Evolutionary conservation across 2,888 invertebrate species (phyloP).

Genomic region (Alviniconcha strummeri): DNA sequence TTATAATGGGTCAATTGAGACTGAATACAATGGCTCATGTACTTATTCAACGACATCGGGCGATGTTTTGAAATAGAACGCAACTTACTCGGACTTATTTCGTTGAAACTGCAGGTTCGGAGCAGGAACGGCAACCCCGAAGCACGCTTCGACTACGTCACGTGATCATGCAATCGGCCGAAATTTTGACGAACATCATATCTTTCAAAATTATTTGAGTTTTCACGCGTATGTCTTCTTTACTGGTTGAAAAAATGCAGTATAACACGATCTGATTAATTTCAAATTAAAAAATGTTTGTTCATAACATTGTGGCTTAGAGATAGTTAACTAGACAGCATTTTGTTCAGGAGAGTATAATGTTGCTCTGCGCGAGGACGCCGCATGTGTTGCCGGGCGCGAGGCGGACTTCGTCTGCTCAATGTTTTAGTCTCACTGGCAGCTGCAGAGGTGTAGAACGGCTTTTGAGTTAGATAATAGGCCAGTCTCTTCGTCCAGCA

Average conservation of each 20-base stretch:
- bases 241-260: too few species aligned
- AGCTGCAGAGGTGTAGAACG: too few species aligned
- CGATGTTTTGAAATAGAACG: background rate
- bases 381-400: background rate
- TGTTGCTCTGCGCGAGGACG: conserved; percentile 21
- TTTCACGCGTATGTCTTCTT: too few species aligned
- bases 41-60: background rate
- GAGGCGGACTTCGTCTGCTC: too few species aligned
- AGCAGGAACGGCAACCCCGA: conserved; percentile 32
- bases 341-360: conserved; percentile 24
- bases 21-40: conserved; percentile 11
- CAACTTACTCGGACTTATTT: background rate
- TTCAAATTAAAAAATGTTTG: background rate
- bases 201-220: too few species aligned
- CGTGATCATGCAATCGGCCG: conserved; percentile 11
- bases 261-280: too few species aligned
- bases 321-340: conserved; percentile 24
- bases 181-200: too few species aligned
- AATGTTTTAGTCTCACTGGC: too few species aligned
- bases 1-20: background rate
- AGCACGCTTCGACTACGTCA: conserved; percentile 1
- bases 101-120: background rate
- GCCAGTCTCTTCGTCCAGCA: too few species aligned
- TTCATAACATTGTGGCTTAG: conserved; percentile 16
- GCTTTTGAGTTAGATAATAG: too few species aligned